A percentile compares a stretch with the other conserved stretches of the same genome.
These are phyloP conservation scores for Chionodraco myersi DNA, from an alignment of 2,113 vertebrate genomes.

Conservation along the genomic window DNA sequence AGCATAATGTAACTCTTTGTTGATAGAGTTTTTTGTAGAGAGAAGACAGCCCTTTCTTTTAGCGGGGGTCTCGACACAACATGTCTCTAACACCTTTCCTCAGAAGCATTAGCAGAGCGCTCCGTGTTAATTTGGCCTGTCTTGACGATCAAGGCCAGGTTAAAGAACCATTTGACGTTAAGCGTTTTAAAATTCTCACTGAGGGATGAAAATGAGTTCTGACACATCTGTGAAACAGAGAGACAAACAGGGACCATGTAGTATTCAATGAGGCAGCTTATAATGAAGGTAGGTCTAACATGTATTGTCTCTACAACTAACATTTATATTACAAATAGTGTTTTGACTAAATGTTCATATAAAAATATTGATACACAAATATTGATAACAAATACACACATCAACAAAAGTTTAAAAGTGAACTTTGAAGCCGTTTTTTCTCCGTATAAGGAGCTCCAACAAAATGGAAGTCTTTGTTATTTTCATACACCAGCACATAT, in stretches of 20 bases:
- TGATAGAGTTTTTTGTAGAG: slow-evolving; percentile 13
- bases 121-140: slow-evolving; percentile 65
- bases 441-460: slow-evolving; percentile 38
- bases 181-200: slow-evolving; percentile 36
- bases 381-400: too few relatives aligned
- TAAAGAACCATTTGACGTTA: slow-evolving; percentile 53
- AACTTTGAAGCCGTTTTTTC: slow-evolving; percentile 68
- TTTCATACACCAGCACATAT: slow-evolving; percentile 68
- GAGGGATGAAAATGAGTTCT: slow-evolving; percentile 25
- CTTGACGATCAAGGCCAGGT: slow-evolving; percentile 35
- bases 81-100: slow-evolving; percentile 56
- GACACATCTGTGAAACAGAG: slow-evolving; percentile 28
- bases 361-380: neutral
- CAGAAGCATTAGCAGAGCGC: slow-evolving; percentile 36
- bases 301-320: neutral
- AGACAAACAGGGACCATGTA: slow-evolving; percentile 3
- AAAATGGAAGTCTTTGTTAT: slow-evolving; percentile 68
- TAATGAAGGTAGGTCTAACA: neutral
- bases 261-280: neutral
- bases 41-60: slow-evolving; percentile 18
- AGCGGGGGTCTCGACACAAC: slow-evolving; percentile 17
- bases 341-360: neutral
- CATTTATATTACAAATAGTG: too few relatives aligned
- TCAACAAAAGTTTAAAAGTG: slow-evolving; percentile 20
- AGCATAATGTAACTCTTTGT: slow-evolving; percentile 13